Conservation (phyloP, 2,888 invertebrate species). For the Neoscelio sp. region DNA sequence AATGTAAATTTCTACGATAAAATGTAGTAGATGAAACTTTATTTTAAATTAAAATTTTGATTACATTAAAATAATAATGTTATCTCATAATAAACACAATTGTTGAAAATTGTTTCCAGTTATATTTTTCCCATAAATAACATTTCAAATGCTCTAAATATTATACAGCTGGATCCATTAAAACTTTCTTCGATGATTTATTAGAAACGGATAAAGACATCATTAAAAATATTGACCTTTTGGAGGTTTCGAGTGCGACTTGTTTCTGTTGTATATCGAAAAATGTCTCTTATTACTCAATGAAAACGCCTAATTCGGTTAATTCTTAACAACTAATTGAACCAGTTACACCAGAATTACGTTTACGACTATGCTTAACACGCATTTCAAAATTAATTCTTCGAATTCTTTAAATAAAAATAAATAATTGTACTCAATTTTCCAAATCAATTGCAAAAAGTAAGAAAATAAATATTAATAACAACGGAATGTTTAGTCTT, state of each 20-base stretch:
- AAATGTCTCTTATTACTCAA: conserved; percentile 44
- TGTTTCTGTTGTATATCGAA: conserved; percentile 25
- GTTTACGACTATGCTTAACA: conserved; percentile 29
- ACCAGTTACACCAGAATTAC: conserved; percentile 44
- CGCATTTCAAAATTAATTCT: conserved; percentile 9
- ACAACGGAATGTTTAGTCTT: too few species aligned
- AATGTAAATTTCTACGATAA: too few species aligned
- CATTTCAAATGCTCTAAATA: too few species aligned
- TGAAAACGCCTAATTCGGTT: conserved; percentile 36
- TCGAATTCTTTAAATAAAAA: conserved; percentile 8
- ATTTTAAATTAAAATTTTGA: too few species aligned
- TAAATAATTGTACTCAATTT: not conserved
- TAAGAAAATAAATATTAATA: too few species aligned
- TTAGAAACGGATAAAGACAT: conserved; percentile 6
- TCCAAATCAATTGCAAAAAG: not conserved
- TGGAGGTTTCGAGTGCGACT: conserved; percentile 35
- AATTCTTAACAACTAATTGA: conserved; percentile 42
- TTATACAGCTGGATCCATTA: conserved; percentile 25
- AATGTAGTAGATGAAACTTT: too few species aligned
- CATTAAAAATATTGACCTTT: conserved; percentile 42
- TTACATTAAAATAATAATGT: too few species aligned
- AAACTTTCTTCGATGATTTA: conserved; percentile 23
- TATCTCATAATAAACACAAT: too few species aligned
- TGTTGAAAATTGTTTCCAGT: too few species aligned
- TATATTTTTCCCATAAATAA: too few species aligned